Conservation (phyloP, 2,797 vertebrate species). For the Phrynocephalus guinanensis region DNA sequence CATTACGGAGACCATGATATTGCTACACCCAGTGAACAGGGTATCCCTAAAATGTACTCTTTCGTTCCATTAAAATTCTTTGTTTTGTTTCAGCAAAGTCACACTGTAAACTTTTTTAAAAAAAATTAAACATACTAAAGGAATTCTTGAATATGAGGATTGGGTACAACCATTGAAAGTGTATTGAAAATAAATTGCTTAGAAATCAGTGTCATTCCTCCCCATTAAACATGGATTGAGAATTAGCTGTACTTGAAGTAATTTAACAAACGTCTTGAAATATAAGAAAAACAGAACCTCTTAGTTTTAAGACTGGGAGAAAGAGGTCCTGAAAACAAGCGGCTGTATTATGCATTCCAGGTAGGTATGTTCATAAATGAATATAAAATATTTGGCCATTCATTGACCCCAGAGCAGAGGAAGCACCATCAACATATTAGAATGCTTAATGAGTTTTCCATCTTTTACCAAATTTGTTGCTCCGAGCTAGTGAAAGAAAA, state of each 20-base stretch:
- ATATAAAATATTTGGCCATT: conserved; percentile 25
- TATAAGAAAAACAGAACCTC: not conserved
- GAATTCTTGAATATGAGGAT: not conserved
- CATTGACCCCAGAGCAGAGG: conserved; percentile 11
- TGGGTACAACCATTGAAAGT: not conserved
- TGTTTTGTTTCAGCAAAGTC: not conserved
- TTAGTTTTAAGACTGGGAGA: not conserved
- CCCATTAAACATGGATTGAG: not conserved
- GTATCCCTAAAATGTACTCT: not conserved
- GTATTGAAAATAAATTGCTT: not conserved
- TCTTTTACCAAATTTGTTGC: no score
- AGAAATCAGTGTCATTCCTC: not conserved
- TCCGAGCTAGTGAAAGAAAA: conserved; percentile 12
- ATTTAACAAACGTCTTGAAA: not conserved
- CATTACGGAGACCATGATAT: not conserved
- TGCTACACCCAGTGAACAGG: not conserved
- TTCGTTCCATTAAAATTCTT: conserved; percentile 13
- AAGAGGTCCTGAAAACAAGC: not conserved
- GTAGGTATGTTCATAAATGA: not conserved
- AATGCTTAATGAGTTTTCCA: conserved; percentile 23
- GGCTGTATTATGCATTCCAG: conserved; percentile 1
- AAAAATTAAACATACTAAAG: no score
- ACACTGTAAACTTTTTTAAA: not conserved
- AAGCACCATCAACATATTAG: conserved; percentile 4
- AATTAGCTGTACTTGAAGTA: not conserved